phyloP scores from a whole-genome alignment of 2,113 vertebrate species.

The Zosterops lateralis region DNA sequence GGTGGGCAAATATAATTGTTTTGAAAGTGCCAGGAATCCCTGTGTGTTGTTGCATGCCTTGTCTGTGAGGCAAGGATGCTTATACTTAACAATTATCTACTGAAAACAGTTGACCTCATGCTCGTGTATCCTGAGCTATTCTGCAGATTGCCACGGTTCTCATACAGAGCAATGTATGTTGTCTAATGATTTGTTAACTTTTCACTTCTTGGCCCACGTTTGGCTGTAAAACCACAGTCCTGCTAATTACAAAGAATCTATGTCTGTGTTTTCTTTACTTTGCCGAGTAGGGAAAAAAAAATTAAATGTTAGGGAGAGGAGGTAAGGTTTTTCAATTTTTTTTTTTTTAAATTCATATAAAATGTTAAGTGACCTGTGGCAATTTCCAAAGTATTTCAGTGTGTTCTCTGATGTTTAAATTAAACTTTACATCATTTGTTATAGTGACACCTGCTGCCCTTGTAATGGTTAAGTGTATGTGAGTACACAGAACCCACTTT shows the following conservation, averaged over 20 bases:
- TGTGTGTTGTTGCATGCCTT: constrained; percentile 31
- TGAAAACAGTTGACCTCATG: constrained; percentile 66
- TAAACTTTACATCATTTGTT: constrained; percentile 64
- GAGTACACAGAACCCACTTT: constrained; percentile 42
- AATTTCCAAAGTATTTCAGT: constrained; percentile 59
- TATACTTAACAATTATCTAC: constrained; percentile 47
- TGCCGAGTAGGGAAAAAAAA: neutral
- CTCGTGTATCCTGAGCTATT: constrained; percentile 31
- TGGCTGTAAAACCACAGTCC: constrained; percentile 33
- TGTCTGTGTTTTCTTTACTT: constrained; percentile 48
- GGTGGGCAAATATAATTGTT: neutral
- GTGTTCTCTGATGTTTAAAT: constrained; percentile 61
- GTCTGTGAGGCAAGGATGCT: constrained; percentile 51
- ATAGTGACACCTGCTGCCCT: constrained; percentile 58
- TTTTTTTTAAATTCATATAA: neutral
- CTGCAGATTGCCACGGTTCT: constrained; percentile 2
- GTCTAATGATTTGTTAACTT: constrained; percentile 52
- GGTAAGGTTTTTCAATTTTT: neutral
- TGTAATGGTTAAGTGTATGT: constrained; percentile 20
- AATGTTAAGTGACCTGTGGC: constrained; percentile 44
- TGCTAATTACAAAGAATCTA: constrained; percentile 56
- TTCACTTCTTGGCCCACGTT: constrained; percentile 9
- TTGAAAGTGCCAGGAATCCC: neutral
- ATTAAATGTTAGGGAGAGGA: neutral
- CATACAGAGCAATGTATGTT: neutral